Evolutionary conservation across 2,888 invertebrate genomes (phyloP), one percentile per base, ranked within the genome.

Genomic region (Mythimna lalbum): DNA sequence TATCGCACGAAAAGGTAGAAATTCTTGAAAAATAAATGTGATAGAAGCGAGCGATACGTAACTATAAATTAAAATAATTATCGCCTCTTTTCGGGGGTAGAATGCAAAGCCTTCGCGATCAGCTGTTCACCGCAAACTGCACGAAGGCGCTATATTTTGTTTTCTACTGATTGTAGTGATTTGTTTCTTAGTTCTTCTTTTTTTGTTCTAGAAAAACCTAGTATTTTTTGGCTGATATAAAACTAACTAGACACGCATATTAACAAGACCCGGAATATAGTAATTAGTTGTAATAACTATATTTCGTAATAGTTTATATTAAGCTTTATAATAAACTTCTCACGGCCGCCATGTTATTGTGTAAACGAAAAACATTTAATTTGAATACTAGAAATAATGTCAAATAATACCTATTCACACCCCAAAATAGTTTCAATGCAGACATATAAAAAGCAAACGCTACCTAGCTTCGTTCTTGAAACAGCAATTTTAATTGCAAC

Each of bases 401-500:
- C 21, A 21, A 31, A 57, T 36, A 21, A n/a, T 36, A 36, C 21
- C 4, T 36, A 36, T 57, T 63, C 47, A 59, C 56, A 74, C 61
- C 47, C 57, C 60, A 60, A 56, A 59, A 59, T 55, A 59, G 33
- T 62, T 65, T n/a, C 19, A 69, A 59, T 63, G 70, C 69, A 68
- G 60, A 49, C 50, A 72, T 53, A 56, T 50, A 65, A 67, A 84
- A 68, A 76, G 67, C 69, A 69, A 60, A 64, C 55, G 69, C 71
- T 70, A 60, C 74, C 70, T 72, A 61, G 76, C 77, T 69, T 64
- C 74, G 69, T 76, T 80, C 76, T 84, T 81, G 83, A 86, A 84
- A 88, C 79, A 87, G 87, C 88, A 86, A 89, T 94, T 94, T 95
- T 95, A 95, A 95, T 95, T 95, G 94, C 93, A 90, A 88, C 90